Evolutionary conservation across 2,888 invertebrate species (phyloP).

Genomic region (Harpalus rufipes): DNA sequence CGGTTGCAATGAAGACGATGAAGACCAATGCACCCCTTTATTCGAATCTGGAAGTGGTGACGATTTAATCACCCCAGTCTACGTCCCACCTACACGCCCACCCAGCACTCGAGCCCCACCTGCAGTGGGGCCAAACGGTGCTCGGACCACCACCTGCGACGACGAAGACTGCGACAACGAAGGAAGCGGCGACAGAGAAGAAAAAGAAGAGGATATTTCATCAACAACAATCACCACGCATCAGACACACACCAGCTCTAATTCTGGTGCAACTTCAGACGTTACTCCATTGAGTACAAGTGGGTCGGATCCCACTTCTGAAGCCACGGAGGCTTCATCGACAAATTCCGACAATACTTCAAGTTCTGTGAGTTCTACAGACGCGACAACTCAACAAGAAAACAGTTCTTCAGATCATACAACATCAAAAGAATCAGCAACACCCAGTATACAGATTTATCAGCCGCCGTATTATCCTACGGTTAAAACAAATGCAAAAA

Average conservation of each 20-base stretch:
- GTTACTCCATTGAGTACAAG: neutral
- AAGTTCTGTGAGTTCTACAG: slow-evolving; percentile 72
- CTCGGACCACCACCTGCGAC: slow-evolving; percentile 77
- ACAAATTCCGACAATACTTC: slow-evolving; percentile 71
- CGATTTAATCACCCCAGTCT: slow-evolving; percentile 95
- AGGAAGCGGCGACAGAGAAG: slow-evolving; percentile 90
- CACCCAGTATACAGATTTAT: neutral
- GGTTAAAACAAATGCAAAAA: slow-evolving; percentile 73
- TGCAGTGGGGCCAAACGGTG: neutral
- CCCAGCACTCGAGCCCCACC: slow-evolving; percentile 77
- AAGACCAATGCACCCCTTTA: slow-evolving; percentile 93
- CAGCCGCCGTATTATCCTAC: slow-evolving; percentile 73
- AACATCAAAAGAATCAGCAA: neutral
- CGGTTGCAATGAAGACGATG: slow-evolving; percentile 92
- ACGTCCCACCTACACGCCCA: slow-evolving; percentile 89
- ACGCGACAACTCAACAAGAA: slow-evolving; percentile 74
- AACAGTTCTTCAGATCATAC: slow-evolving; percentile 75
- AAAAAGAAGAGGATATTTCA: slow-evolving; percentile 70
- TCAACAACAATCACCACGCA: neutral
- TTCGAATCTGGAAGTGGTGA: slow-evolving; percentile 90
- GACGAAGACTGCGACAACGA: slow-evolving; percentile 90
- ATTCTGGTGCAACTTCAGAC: neutral
- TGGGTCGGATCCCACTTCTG: slow-evolving; percentile 10
- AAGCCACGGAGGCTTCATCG: neutral
- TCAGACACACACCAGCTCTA: neutral